These are phyloP conservation scores for Drosophila orena DNA, from an alignment of 1,140 invertebrate species.

Conservation along the genomic window DNA sequence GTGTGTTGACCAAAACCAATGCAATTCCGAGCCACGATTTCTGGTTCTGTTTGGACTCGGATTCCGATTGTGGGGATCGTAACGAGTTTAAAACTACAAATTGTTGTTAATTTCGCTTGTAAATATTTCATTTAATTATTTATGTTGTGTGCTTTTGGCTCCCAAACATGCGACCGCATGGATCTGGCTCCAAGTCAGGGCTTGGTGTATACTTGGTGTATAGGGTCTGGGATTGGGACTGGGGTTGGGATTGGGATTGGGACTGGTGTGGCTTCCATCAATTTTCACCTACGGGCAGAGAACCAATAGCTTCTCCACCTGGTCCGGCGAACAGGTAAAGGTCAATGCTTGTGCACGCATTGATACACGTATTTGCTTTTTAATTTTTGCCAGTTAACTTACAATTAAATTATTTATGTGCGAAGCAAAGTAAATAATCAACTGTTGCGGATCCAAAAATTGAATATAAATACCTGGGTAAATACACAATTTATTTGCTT, in stretches of 20 bases:
- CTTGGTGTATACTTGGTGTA: not conserved
- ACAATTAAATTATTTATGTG: slow-evolving; percentile 68
- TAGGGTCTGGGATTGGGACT: not conserved
- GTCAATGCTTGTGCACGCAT: slow-evolving; percentile 63
- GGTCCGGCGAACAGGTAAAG: slow-evolving; percentile 25
- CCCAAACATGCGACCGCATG: slow-evolving; percentile 40
- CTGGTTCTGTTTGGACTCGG: slow-evolving; percentile 24
- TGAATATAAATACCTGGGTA: slow-evolving; percentile 3
- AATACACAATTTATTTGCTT: slow-evolving; percentile 40
- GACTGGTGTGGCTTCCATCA: slow-evolving; percentile 50
- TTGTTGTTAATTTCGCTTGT: slow-evolving; percentile 78
- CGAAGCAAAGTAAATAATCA: slow-evolving; percentile 11
- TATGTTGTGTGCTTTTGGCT: slow-evolving; percentile 60
- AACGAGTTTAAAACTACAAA: slow-evolving; percentile 73
- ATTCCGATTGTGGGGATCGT: slow-evolving; percentile 44
- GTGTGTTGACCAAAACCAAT: slow-evolving; percentile 5
- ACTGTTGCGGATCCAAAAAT: not conserved
- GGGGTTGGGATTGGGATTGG: not conserved
- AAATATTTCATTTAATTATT: slow-evolving; percentile 81
- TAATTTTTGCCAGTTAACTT: slow-evolving; percentile 58
- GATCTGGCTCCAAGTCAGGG: slow-evolving; percentile 2
- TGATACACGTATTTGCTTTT: slow-evolving; percentile 57
- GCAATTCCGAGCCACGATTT: slow-evolving; percentile 10
- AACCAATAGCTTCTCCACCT: not conserved
- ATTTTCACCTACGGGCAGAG: slow-evolving; percentile 59